phyloP scores from a whole-genome alignment of 2,888 invertebrate genomes.

The Euspilapteryx auroguttella region DNA sequence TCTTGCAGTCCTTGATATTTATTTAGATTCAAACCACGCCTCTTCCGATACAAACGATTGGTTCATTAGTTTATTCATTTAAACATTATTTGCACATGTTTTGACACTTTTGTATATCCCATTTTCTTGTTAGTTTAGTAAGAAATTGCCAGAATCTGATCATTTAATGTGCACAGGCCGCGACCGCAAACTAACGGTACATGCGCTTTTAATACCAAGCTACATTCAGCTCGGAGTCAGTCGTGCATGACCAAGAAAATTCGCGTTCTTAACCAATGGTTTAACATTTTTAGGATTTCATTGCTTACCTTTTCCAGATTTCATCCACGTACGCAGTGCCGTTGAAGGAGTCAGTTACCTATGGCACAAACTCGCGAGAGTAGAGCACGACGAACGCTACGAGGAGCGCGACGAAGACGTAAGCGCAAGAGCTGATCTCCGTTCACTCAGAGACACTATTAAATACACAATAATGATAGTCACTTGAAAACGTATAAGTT shows the following conservation, averaged over 20 bases:
- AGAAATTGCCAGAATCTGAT: no score
- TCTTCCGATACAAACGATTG: no score
- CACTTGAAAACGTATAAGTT: slow-evolving; percentile 12
- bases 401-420: slow-evolving; percentile 26
- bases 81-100: no score
- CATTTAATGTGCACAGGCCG: slow-evolving; percentile 25
- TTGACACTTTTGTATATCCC: no score
- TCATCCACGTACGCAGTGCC: slow-evolving; percentile 38
- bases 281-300: no score
- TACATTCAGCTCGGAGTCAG: slow-evolving; percentile 17
- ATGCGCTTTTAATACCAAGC: slow-evolving; percentile 18
- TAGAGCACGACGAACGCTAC: slow-evolving; percentile 38
- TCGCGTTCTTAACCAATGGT: neutral
- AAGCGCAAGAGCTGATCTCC: slow-evolving; percentile 34
- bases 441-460: slow-evolving; percentile 13
- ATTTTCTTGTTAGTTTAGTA: no score
- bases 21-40: slow-evolving; percentile 10
- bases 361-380: slow-evolving; percentile 47
- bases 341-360: slow-evolving; percentile 35
- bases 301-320: neutral
- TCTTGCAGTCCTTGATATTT: slow-evolving; percentile 38
- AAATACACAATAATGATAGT: slow-evolving; percentile 5
- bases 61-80: no score
- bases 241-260: slow-evolving; percentile 4
- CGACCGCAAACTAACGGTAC: slow-evolving; percentile 40